A percentile compares a stretch with the other conserved stretches of the same genome.
phyloP scores from a whole-genome alignment of 2,888 invertebrate species.

The Phalera bucephala region DNA sequence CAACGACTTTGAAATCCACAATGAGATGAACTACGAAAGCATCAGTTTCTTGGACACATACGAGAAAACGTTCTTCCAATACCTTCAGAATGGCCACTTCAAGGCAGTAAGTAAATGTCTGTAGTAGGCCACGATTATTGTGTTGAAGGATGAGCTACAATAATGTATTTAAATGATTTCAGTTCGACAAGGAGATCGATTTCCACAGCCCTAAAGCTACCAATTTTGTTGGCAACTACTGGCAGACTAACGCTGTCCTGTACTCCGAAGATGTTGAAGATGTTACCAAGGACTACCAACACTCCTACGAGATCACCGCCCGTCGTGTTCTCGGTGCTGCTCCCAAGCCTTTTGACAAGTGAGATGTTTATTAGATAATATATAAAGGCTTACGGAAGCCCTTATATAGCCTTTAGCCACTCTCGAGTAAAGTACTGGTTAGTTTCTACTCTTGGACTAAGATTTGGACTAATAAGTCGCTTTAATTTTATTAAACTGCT shows the following conservation, averaged over 20 bases:
- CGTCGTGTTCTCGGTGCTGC: slow-evolving; percentile 64
- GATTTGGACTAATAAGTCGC: too few relatives aligned
- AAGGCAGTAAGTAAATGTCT: slow-evolving; percentile 81
- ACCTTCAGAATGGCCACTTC: slow-evolving; percentile 79
- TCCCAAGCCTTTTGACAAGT: slow-evolving; percentile 49
- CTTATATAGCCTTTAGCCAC: too few relatives aligned
- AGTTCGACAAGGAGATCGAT: slow-evolving; percentile 62
- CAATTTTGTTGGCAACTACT: slow-evolving; percentile 79
- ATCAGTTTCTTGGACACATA: slow-evolving; percentile 83
- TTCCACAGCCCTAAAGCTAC: slow-evolving; percentile 68
- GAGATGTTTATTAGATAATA: too few relatives aligned
- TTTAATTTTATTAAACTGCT: too few relatives aligned
- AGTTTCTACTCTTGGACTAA: too few relatives aligned
- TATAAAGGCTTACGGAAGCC: too few relatives aligned
- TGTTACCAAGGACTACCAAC: slow-evolving; percentile 55
- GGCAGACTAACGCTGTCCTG: slow-evolving; percentile 82
- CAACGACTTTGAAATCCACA: slow-evolving; percentile 82
- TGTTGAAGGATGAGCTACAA: too few relatives aligned
- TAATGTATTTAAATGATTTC: too few relatives aligned
- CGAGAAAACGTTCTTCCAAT: slow-evolving; percentile 78
- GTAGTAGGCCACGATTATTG: too few relatives aligned
- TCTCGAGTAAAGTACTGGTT: too few relatives aligned
- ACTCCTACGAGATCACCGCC: slow-evolving; percentile 83
- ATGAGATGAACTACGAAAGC: slow-evolving; percentile 71
- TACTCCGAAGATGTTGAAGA: slow-evolving; percentile 57